Base-by-base conservation (phyloP, 2,888 invertebrate genomes). In the Stratiomys singularior region DNA sequence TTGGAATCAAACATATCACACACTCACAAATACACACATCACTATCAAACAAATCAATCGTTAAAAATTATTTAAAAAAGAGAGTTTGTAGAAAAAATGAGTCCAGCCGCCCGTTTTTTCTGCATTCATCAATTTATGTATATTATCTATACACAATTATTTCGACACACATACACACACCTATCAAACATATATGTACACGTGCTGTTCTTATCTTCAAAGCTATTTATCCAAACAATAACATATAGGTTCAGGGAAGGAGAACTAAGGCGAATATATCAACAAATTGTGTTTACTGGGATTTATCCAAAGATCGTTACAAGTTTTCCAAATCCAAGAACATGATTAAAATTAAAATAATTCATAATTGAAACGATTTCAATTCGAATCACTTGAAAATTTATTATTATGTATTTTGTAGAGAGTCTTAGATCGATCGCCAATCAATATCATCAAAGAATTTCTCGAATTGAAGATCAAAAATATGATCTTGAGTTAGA, bases 401-500 rank as follows among this genome's bases (percentile, higher is more conserved):
- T 67, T 60, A 69, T 64, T 56, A 67, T 66, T 78, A 71, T 78
- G 76, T 80, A 37, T 76, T 76, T 89, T 89, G 89, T 92, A 95
- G 95, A 95, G 88, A 89, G 90, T 88, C 83, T 94, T 89, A 92
- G 89, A 90, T 90, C 90, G 88, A 90, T 92, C 89, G 89, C 91
- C 90, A 93, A 92, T 90, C 92, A 93, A 86, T 95, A 97, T 91
- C 93, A 98, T 90, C 91, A 92, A 86, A 94, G 95, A 91, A 95
- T 98, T 91, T 89, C 87, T 88, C 89, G 90, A 84, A 92, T 98
- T 91, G 98, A 98, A 92, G 94, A 95, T 86, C 91, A 93, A 88
- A 99, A 98, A 91, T 99, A 95, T 91, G 99, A 99, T 92, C 92
- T 98, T 92, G 99, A 99, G 92, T 92, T 93, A 90, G 96, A 96